These are phyloP conservation scores for Cosmia pyralina DNA, from an alignment of 2,888 invertebrate species.

Conservation along the genomic window DNA sequence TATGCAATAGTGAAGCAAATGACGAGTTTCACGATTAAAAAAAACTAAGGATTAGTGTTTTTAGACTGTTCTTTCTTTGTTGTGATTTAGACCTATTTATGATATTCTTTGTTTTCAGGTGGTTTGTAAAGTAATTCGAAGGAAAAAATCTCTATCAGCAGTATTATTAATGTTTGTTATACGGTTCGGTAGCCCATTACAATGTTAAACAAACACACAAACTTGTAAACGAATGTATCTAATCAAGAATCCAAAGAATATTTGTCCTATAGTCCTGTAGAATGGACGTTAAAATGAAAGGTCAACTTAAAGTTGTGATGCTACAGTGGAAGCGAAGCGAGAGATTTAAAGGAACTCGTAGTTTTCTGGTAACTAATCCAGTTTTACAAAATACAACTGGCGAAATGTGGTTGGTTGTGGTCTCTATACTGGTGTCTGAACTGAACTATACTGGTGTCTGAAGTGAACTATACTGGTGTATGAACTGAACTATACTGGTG, in stretches of 20 bases:
- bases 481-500: too few species aligned
- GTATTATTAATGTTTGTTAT: constrained; percentile 22
- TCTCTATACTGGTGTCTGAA: too few species aligned
- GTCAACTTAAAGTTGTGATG: constrained; percentile 51
- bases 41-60: not conserved
- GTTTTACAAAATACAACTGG: too few species aligned
- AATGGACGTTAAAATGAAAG: constrained; percentile 60
- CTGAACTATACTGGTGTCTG: too few species aligned
- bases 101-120: not conserved
- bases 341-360: not conserved
- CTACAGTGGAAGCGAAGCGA: constrained; percentile 43
- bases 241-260: constrained; percentile 60
- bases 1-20: not conserved
- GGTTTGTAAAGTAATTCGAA: constrained; percentile 5
- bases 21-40: not conserved
- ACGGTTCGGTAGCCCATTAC: constrained; percentile 51
- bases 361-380: too few species aligned
- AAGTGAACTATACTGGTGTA: too few species aligned
- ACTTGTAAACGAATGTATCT: constrained; percentile 36
- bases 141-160: constrained; percentile 23
- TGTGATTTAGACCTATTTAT: not conserved
- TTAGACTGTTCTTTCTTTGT: too few species aligned
- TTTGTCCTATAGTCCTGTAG: constrained; percentile 57
- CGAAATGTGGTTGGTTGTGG: too few species aligned
- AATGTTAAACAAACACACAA: constrained; percentile 57